Percentiles rank a stretch among this genome's conserved stretches.
Conservation (phyloP, 2,797 vertebrate species). For the Pyrocephalus nanus region DNA sequence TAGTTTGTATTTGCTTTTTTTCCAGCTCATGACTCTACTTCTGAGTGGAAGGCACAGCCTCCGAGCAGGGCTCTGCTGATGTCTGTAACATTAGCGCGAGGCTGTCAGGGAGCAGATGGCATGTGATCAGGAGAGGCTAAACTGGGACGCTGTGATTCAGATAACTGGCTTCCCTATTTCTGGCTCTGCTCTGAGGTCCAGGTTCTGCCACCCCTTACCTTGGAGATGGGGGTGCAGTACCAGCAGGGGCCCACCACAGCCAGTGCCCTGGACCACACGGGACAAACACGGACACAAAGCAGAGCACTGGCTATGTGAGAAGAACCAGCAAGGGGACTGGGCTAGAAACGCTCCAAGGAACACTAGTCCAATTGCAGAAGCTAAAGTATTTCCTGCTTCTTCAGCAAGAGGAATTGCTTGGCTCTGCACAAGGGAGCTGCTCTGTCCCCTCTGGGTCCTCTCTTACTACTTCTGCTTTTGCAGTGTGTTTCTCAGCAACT, state of each 20-base stretch:
- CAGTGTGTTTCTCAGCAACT: neutral
- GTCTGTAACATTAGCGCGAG: neutral
- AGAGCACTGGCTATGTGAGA: neutral
- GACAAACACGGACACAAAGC: accelerated
- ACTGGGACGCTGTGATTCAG: neutral
- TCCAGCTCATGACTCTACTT: neutral
- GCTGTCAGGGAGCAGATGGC: conserved; percentile 25
- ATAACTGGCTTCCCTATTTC: conserved; percentile 10
- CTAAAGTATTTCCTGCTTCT: neutral
- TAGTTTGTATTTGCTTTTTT: conserved; percentile 13
- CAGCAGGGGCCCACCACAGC: neutral
- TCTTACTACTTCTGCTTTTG: neutral
- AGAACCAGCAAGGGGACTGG: neutral
- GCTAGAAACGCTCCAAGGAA: neutral
- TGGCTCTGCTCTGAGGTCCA: neutral
- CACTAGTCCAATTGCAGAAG: neutral
- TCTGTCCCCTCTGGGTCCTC: neutral
- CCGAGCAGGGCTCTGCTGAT: neutral
- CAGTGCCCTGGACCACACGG: accelerated
- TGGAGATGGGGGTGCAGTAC: neutral
- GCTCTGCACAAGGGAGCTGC: accelerated
- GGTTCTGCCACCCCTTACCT: neutral
- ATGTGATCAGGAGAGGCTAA: conserved; percentile 31
- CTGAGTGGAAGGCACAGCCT: neutral
- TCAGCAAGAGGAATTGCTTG: accelerated